A percentile compares a stretch with the other conserved stretches of the same genome.
Evolutionary conservation across 2,113 vertebrate genomes (phyloP).

Genomic region (Menura novaehollandiae): DNA sequence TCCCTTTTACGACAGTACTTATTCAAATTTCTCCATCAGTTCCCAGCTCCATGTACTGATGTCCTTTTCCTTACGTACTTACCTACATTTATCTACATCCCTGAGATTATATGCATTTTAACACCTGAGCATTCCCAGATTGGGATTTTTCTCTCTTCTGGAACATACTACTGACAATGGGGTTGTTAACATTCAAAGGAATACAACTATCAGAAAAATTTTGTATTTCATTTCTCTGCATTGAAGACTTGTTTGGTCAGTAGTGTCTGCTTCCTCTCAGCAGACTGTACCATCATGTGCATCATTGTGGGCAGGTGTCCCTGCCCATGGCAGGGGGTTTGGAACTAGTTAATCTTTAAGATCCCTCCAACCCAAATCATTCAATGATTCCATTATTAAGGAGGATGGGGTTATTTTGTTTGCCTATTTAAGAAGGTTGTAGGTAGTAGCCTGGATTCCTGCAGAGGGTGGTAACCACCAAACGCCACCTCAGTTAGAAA

Average conservation of each 20-base stretch:
- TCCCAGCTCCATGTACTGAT: not conserved
- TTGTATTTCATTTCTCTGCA: not conserved
- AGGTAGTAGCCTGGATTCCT: not conserved
- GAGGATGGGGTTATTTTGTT: not conserved
- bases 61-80: not conserved
- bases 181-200: not conserved
- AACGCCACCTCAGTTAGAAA: not conserved
- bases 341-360: not conserved
- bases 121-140: not conserved
- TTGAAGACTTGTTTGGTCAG: not conserved
- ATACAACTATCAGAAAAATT: not conserved
- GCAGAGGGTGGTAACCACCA: not conserved
- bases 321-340: not conserved
- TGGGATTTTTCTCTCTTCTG: not conserved
- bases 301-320: too few relatives aligned
- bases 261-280: not conserved
- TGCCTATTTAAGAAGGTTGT: not conserved
- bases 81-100: not conserved
- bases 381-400: not conserved
- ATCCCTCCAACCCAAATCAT: not conserved
- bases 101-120: not conserved
- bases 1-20: not conserved
- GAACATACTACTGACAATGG: not conserved
- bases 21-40: not conserved
- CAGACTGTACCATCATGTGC: not conserved